Base-by-base conservation (phyloP, 2,113 vertebrate species). In the Lutjanus erythropterus region DNA sequence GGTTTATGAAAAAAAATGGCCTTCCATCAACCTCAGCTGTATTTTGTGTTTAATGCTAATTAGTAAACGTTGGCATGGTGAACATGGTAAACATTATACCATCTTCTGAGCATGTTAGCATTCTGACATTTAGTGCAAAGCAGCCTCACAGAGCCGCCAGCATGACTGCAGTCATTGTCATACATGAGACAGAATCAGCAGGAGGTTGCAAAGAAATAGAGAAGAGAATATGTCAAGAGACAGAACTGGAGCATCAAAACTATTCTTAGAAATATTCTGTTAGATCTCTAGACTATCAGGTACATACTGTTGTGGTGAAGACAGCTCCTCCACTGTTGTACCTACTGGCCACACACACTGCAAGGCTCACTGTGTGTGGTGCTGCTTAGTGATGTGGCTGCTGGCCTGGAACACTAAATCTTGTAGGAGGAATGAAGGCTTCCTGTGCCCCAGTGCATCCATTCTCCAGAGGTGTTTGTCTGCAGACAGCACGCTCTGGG, bases 401-500 rank as follows among this genome's bases (percentile, higher is more conserved):
- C 25, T 11, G 19, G 72, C 47, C 60, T 23, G 23, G 58, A 62
- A 62, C 44, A 73, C 56, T 62, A 62, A 50, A 62, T 50, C 56
- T 50, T 49, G 9, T 23, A 39, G 11, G 14, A 50, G 10, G 25
- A 62, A 55, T 55, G 37, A 64, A 27, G 11, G 29, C 27, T 21
- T 46, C 67, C 62, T 60, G 37, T 62, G 49, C n/a, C 21, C 27
- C 37, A 9, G 27, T 53, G 58, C 47, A 35, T 42, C 27, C 52
- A 69, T 69, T 66, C 75, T 68, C 52, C 23, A 39, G 42, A 60
- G 64, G 53, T n/a, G 31, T 59, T 65, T 37, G 25, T 65, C 27
- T 33, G 72, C 72, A 42, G 47, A 66, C 50, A 27, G 42, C 29
- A 49, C 21, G 74, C 39, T 58, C 41, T n/a, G 42, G 6, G 42